These are phyloP conservation scores for Saccopteryx bilineata DNA, from an alignment of 2,113 vertebrate genomes.

Conservation along the genomic window DNA sequence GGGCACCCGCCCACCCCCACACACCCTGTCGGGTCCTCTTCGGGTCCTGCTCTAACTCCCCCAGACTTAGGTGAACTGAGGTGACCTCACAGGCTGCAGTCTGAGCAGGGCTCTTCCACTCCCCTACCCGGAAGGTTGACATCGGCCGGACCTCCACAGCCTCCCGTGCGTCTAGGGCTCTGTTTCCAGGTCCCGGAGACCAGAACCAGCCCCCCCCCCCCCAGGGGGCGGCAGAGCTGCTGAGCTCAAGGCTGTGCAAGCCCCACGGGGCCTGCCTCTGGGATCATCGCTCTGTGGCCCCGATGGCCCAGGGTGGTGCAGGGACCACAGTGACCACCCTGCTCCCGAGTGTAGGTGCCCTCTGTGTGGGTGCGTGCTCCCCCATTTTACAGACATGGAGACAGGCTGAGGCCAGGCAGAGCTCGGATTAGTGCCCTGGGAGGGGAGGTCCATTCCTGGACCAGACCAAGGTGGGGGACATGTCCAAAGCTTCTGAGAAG, in stretches of 20 bases:
- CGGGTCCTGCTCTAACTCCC: background rate
- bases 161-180: background rate
- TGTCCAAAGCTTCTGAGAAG: background rate
- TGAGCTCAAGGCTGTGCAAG: background rate
- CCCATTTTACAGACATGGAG: background rate
- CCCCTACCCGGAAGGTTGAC: fast-evolving
- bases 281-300: fast-evolving
- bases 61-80: background rate
- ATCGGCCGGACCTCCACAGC: background rate
- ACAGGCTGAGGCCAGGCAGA: background rate
- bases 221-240: fast-evolving
- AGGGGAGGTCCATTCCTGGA: background rate
- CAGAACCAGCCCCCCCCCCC: background rate
- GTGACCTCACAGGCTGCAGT: fast-evolving
- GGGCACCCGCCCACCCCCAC: fast-evolving
- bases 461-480: background rate
- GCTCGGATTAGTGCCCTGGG: fast-evolving
- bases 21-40: fast-evolving
- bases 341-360: background rate
- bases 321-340: fast-evolving
- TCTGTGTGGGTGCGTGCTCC: fast-evolving
- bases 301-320: background rate
- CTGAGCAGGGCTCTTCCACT: background rate
- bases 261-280: fast-evolving
- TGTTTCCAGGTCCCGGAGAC: background rate